Base-by-base conservation (phyloP, 2,113 vertebrate genomes). In the Connochaetes taurinus region DNA sequence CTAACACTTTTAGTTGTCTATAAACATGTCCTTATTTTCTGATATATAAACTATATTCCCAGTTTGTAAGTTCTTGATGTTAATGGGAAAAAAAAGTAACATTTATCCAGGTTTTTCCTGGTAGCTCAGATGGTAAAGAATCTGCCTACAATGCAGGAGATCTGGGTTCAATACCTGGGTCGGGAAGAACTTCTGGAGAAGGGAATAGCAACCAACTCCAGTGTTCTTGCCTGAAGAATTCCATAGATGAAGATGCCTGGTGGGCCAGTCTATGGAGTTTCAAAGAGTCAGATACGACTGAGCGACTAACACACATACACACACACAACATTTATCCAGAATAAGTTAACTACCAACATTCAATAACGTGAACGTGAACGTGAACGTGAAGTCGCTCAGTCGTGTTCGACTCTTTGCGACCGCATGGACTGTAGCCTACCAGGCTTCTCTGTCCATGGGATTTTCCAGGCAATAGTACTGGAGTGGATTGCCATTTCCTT, bases 211-310 rank as follows among this genome's bases (percentile, higher is more conserved):
- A 71, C n/a, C n/a, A 71, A 23, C 19, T 23, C 67, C n/a, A 40
- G 19, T 40, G 5, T 40, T 71, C 10, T 23, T 71, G n/a, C n/a
- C n/a, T 71, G n/a, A 10, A 71, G n/a, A 71, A 71, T 71, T 71
- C n/a, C 5, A 13, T 13, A 71, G n/a, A 23, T 1, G 5, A 19
- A 71, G n/a, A 5, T 0, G 0, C 67, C 67, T 71, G 19, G n/a
- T 71, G n/a, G 67, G 19, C n/a, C 40, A 71, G 10, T 40, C n/a
- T 71, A 23, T 40, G n/a, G 8, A 40, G 9, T 71, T 21, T 71
- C n/a, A 40, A 71, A 40, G 67, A 40, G n/a, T 71, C n/a, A 71
- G 67, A 71, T 1, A 71, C 0, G 0, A 40, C 67, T 71, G n/a
- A 40, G 5, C 1, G 0, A 40, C n/a, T 71, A 36, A 36, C 67